Evolutionary conservation across 2,888 invertebrate species (phyloP), one percentile per base, ranked within the genome.

Genomic region (Automeris io): DNA sequence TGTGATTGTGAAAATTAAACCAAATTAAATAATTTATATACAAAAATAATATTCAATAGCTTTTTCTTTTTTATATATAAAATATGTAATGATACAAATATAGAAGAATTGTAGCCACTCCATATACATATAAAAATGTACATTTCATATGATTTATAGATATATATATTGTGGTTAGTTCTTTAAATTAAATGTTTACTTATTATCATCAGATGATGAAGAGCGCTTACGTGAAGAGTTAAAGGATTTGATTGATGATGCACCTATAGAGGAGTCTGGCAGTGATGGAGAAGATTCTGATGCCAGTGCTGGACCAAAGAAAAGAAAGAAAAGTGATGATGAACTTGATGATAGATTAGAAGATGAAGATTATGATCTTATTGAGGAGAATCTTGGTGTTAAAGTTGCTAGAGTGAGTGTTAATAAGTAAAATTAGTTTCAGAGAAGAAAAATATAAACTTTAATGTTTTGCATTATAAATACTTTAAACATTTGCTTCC

Each of bases 361-460:
- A 73, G 99, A 99, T 66, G 99, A 99, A 62, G 99, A 99, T 88
- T 97, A 97, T 72, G 99, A 98, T 72, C 89, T 99, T 26, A 92
- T 99, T 57, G 98, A 99, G 71, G 99, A 99, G 76, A 99, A 99
- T 90, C 90, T 98, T 63, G 99, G 99, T 45, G 95, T 96, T 1
- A 97, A 97, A 91, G 93, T 98, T 46, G 93, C 94, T 70, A 90
- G 95, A 73, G 95, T 95, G 87, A 75, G 88, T 76, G 26, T 9
- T 33, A 7, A 32, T 16, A 11, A 24, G 12, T 11, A 5, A 5
- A 21, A 12, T 3, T n/a, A 26, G 25, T n/a, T n/a, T n/a, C n/a
- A n/a, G n/a, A n/a, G n/a, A n/a, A n/a, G n/a, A n/a, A n/a, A n/a
- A n/a, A n/a, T n/a, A n/a, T n/a, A n/a, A n/a, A n/a, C n/a, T n/a